phyloP scores from a whole-genome alignment of 2,113 vertebrate genomes.

The Callionymus lyra region DNA sequence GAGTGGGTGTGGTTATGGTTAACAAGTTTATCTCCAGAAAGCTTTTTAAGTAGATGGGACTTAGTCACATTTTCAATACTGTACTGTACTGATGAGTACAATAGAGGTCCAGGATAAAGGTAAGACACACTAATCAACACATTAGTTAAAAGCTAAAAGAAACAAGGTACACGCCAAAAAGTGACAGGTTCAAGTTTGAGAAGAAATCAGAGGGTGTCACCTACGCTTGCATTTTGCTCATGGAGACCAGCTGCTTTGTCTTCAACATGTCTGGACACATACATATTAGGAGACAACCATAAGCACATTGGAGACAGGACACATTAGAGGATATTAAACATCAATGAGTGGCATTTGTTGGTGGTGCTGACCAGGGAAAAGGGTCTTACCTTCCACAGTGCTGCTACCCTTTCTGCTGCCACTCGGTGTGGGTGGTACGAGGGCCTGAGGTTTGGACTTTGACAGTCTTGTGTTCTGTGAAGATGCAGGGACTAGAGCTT shows the following conservation, averaged over 20 bases:
- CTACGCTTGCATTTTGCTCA: conserved; percentile 68
- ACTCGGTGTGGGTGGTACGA: conserved; percentile 26
- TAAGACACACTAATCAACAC: no score
- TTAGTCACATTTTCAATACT: no score
- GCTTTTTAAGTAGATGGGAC: no score
- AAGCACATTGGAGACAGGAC: conserved; percentile 27
- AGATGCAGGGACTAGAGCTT: conserved; percentile 5
- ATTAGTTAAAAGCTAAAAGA: no score
- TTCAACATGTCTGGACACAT: conserved; percentile 36
- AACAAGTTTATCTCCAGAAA: no score
- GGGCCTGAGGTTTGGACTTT: conserved; percentile 33
- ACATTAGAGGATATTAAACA: neutral
- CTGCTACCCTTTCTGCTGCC: conserved; percentile 10
- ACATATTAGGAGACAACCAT: conserved; percentile 33
- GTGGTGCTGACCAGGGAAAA: no score
- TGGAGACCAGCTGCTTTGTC: conserved; percentile 52
- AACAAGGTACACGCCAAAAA: no score
- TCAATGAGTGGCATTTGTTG: neutral
- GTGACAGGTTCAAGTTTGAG: no score
- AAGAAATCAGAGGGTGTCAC: neutral
- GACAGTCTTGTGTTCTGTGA: conserved; percentile 10
- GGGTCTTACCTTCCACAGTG: conserved; percentile 33
- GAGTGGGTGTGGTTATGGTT: no score
- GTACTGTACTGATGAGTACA: no score
- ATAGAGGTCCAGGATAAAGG: no score